A percentile compares a stretch with the other conserved stretches of the same genome.
These are phyloP conservation scores for Struthidea cinerea DNA, from an alignment of 2,113 vertebrate genomes.

Conservation along the genomic window DNA sequence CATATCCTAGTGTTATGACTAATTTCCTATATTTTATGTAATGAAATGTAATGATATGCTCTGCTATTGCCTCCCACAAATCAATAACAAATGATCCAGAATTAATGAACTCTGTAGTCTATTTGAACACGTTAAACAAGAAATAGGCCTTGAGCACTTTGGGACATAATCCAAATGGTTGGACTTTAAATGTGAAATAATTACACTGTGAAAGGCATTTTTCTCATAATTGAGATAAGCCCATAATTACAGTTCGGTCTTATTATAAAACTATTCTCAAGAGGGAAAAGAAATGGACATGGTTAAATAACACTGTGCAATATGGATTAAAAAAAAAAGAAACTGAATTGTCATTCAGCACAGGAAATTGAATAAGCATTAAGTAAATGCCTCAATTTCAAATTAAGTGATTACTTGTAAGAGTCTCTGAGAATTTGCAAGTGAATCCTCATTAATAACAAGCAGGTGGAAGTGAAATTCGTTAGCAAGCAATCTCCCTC, in stretches of 20 bases:
- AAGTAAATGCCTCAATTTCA: not conserved
- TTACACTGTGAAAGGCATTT: not conserved
- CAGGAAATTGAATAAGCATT: not conserved
- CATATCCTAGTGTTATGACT: not conserved
- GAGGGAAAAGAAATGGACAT: not conserved
- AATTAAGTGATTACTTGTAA: not conserved
- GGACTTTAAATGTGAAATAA: conserved; percentile 19
- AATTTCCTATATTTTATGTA: not conserved
- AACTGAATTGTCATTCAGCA: not conserved
- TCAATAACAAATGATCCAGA: not conserved
- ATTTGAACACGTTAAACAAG: not conserved
- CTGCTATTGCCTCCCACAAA: not conserved
- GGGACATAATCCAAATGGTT: not conserved
- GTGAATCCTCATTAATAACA: not conserved
- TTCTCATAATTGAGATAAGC: not conserved
- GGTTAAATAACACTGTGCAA: conserved; percentile 3
- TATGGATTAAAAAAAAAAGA: not conserved
- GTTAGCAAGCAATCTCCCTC: not conserved
- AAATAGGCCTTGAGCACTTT: not conserved
- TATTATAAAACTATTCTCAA: not conserved
- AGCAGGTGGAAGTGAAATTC: not conserved
- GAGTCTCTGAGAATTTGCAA: not conserved
- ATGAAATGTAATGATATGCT: not conserved
- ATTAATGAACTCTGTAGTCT: not conserved
- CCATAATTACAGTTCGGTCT: not conserved